Evolutionary conservation across 2,113 vertebrate genomes (phyloP).

Genomic region (human (Homo sapiens)): DNA sequence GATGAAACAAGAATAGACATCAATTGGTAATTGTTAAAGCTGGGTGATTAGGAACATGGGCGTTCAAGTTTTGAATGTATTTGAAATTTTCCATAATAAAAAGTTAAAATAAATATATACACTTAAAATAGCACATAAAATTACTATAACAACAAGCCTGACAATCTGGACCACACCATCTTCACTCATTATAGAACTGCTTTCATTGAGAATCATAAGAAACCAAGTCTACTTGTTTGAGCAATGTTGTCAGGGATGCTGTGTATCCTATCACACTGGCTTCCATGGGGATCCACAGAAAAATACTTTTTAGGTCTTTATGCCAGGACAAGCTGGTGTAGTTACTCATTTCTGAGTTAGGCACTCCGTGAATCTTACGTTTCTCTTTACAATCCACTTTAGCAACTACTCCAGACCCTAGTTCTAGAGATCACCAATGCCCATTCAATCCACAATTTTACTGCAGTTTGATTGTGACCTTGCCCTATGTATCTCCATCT

Average conservation of each 20-base stretch:
- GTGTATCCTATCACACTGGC: not conserved
- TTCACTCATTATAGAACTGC: too few species aligned
- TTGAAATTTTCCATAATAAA: not conserved
- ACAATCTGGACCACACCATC: too few species aligned
- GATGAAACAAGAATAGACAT: not conserved
- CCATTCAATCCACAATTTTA: not conserved
- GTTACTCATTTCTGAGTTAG: not conserved
- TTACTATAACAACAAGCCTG: too few species aligned
- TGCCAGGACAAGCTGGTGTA: not conserved
- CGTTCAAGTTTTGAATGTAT: not conserved
- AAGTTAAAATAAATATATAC: not conserved
- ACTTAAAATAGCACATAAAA: not conserved
- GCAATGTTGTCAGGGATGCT: not conserved
- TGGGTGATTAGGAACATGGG: not conserved
- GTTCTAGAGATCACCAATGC: not conserved
- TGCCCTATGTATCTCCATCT: not conserved
- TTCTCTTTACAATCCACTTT: not conserved
- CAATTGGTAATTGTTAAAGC: not conserved
- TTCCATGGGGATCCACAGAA: not conserved
- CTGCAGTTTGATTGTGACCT: not conserved
- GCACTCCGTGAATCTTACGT: not conserved
- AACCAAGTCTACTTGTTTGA: not conserved
- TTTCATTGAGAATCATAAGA: not conserved
- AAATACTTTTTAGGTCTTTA: not conserved
- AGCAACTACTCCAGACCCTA: too few species aligned